Evolutionary conservation across 2,888 invertebrate species (phyloP), one percentile per base, ranked within the genome.

Genomic region (Coecobrya sp.): DNA sequence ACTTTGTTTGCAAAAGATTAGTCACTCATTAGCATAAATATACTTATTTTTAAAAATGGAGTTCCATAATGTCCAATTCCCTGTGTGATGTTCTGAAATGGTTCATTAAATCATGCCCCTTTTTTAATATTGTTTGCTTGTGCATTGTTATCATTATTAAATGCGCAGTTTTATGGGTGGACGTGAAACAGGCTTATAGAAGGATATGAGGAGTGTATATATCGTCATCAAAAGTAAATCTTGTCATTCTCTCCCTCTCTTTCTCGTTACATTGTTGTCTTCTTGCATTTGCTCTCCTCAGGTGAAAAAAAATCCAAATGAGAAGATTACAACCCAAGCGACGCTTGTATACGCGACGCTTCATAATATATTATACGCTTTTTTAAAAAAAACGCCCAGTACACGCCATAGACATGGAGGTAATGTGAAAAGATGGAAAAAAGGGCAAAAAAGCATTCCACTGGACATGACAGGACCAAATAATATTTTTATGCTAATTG

Each of bases 401-500:
- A 62, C 59, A 62, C 16, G 81, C 8, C 13, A 5, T 55, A 30
- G 19, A 25, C 25, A 16, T 62, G 16, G 30, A 13, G 3, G 11
- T 2, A 76, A 7, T 27, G 19, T 52, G 52, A 7, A 36, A 81
- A 49, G 62, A 59, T 82, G 82, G 82, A 19, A 55, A 59, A 82
- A 59, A 25, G 42, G 42, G 19, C 59, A 36, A 82, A 81, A 81
- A 19, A 36, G 11, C 30, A 42, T 82, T 82, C 59, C 42, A 62
- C 42, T 79, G 79, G 79, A 79, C 79, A 79, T 79, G 79, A 82
- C 82, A 82, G 36, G 55, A 82, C 59, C 55, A 82, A 62, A 62
- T 42, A 82, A 62, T 59, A 81, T 82, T 82, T 82, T 82, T 82
- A 82, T 82, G 82, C 82, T 82, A 82, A 82, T 82, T 82, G 82